Percentiles rank a stretch among this genome's conserved stretches.
These are phyloP conservation scores for Sphyrna mokarran DNA, from an alignment of 2,113 vertebrate genomes.

Conservation along the genomic window DNA sequence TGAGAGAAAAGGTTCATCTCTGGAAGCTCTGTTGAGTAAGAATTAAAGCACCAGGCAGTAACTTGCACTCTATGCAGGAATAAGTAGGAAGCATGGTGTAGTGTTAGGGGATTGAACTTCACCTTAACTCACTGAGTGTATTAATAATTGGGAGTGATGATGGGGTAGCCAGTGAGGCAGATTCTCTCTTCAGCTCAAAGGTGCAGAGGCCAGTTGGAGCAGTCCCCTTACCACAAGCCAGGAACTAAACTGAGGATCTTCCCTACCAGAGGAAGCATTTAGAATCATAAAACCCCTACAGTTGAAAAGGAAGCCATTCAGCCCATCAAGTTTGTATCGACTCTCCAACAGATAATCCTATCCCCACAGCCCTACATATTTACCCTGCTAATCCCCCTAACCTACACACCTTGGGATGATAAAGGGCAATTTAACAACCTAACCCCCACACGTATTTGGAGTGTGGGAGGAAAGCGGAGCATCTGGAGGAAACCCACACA, in stretches of 20 bases:
- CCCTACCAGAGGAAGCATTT: not conserved
- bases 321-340: too few relatives aligned
- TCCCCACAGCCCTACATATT: too few relatives aligned
- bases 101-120: not conserved
- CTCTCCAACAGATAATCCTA: too few relatives aligned
- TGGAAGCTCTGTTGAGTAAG: not conserved
- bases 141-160: not conserved
- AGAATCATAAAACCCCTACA: too few relatives aligned
- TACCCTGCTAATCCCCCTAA: too few relatives aligned
- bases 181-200: not conserved
- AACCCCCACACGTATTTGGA: too few relatives aligned
- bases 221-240: not conserved
- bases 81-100: not conserved
- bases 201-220: not conserved
- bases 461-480: too few relatives aligned
- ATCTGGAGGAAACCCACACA: too few relatives aligned
- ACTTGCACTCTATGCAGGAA: not conserved
- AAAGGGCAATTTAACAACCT: too few relatives aligned
- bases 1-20: not conserved
- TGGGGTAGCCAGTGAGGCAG: not conserved
- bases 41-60: not conserved
- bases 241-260: not conserved
- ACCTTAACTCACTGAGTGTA: not conserved
- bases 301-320: too few relatives aligned
- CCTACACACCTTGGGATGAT: too few relatives aligned